phyloP scores from a whole-genome alignment of 2,113 vertebrate species.

The Heterotilapia buettikoferi region DNA sequence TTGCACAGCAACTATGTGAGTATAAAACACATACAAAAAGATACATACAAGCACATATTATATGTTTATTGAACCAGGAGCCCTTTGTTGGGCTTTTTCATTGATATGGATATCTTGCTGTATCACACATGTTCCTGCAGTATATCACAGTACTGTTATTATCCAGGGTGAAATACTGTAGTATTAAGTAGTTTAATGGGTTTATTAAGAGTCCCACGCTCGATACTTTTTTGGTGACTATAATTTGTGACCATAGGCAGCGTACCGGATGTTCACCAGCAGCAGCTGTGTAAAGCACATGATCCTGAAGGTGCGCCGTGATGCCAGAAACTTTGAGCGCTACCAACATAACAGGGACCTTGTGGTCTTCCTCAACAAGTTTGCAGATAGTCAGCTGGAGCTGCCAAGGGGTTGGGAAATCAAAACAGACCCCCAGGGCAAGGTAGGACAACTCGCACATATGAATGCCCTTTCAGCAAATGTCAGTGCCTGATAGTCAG shows the following conservation, averaged over 20 bases:
- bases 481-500: background rate
- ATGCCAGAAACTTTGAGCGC: constrained; percentile 94
- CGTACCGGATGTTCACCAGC: constrained; percentile 94
- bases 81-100: background rate
- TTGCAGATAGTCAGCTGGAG: constrained; percentile 88
- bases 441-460: constrained; percentile 69
- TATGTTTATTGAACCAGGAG: background rate
- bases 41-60: background rate
- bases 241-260: constrained; percentile 74
- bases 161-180: background rate
- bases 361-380: constrained; percentile 97
- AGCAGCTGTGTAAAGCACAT: constrained; percentile 98
- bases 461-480: background rate
- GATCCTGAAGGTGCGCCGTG: constrained; percentile 94
- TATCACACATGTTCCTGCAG: accelerated
- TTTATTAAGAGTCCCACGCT: background rate
- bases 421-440: constrained; percentile 94
- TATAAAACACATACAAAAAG: background rate
- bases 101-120: background rate
- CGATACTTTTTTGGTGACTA: background rate
- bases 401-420: constrained; percentile 97
- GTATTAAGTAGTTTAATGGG: background rate
- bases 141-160: accelerated
- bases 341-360: constrained; percentile 98
- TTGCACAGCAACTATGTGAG: constrained; percentile 95